These are phyloP conservation scores for Lepidochitona cinerea DNA, from an alignment of 2,888 invertebrate species.

Conservation along the genomic window DNA sequence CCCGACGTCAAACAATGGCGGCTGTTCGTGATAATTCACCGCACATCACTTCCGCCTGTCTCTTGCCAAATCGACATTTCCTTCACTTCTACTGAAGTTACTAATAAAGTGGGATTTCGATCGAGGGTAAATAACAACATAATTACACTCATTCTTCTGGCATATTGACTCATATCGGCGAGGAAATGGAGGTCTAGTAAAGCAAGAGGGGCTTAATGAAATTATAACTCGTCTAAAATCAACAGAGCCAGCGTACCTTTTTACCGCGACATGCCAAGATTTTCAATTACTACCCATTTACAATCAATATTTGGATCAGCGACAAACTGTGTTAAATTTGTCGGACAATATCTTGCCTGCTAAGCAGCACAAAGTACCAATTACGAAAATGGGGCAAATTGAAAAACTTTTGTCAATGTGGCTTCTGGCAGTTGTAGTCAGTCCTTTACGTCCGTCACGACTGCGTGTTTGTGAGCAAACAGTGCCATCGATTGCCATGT, in stretches of 20 bases:
- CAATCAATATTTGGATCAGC: constrained; percentile 9
- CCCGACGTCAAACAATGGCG: not conserved
- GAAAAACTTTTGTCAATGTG: constrained; percentile 10
- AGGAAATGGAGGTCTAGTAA: not conserved
- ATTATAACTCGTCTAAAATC: constrained; percentile 8
- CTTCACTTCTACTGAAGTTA: not conserved
- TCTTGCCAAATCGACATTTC: constrained; percentile 8
- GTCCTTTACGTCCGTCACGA: constrained; percentile 6
- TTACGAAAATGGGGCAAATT: constrained; percentile 11
- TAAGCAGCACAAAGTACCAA: constrained; percentile 8
- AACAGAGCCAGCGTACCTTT: constrained; percentile 11
- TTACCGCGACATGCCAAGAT: constrained; percentile 5
- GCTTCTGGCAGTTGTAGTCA: not conserved
- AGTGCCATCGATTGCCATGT: constrained; percentile 1
- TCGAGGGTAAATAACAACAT: constrained; percentile 8
- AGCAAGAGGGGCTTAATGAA: constrained; percentile 1
- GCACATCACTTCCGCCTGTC: too few species aligned
- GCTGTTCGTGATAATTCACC: too few species aligned
- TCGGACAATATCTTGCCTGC: constrained; percentile 4
- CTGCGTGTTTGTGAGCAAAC: constrained; percentile 4
- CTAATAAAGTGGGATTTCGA: constrained; percentile 9
- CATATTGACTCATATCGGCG: constrained; percentile 7
- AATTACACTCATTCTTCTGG: constrained; percentile 6
- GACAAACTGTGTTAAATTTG: constrained; percentile 10
- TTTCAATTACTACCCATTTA: constrained; percentile 11